Evolutionary conservation across 2,888 invertebrate genomes (phyloP).

Genomic region (Sminthurides aquaticus): DNA sequence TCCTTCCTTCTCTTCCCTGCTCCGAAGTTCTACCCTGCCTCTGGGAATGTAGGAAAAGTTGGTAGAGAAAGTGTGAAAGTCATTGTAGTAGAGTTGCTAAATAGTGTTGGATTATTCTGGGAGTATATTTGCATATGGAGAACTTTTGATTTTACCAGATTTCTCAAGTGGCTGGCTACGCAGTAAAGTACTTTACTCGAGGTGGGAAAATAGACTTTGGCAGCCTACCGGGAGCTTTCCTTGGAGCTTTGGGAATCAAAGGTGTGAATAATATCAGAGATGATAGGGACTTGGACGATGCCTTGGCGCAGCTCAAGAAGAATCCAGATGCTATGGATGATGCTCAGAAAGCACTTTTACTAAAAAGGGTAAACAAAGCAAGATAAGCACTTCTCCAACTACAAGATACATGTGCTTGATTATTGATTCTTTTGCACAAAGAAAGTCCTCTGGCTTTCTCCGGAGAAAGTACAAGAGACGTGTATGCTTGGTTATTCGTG

Average conservation of each 20-base stretch:
- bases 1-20: too few species aligned
- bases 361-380: conserved; percentile 28
- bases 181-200: conserved; percentile 25
- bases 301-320: conserved; percentile 29
- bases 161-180: conserved; percentile 34
- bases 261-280: conserved; percentile 28
- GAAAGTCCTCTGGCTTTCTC: not conserved
- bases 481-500: too few species aligned
- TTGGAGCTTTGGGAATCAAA: conserved; percentile 37
- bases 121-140: not conserved
- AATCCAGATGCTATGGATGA: conserved; percentile 36
- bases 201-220: conserved; percentile 27
- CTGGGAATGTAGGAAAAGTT: too few species aligned
- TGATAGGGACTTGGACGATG: conserved; percentile 32
- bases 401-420: not conserved
- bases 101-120: too few species aligned
- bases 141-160: conserved; percentile 23
- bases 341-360: conserved; percentile 34
- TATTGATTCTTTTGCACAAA: not conserved
- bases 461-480: not conserved
- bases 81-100: too few species aligned
- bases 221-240: conserved; percentile 33
- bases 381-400: too few species aligned
- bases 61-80: too few species aligned
- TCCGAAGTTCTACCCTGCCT: too few species aligned